Evolutionary conservation across 2,888 invertebrate genomes (phyloP), one percentile per base, ranked within the genome.

Genomic region (Phyto melanocephala): DNA sequence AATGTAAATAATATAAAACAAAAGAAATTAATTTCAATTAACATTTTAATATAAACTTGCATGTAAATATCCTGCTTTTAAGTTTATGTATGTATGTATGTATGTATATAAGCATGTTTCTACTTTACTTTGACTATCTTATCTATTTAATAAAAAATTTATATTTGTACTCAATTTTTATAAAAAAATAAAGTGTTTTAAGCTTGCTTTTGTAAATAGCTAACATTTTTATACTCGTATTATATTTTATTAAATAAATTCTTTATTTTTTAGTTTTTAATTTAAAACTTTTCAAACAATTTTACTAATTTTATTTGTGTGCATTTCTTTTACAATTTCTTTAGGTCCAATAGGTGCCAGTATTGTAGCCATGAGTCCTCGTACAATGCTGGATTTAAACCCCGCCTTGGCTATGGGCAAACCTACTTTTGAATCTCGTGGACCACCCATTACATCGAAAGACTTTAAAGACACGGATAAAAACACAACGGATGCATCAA

Each of bases 321-420:
- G 4, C 62, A 28, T 60, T 58, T 79, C 20, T 62, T n/a, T 76
- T 20, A 65, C 15, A 40, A 42, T 58, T 40, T 58, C 15, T 72
- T 15, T 77, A 91, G 91, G 91, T 90, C 91, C 91, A 33, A 88
- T 91, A 86, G 91, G 91, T 86, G 91, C 91, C 85, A 91, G 91
- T 86, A 91, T 91, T 84, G 90, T 91, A 74, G 91, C 91, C 84
- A 90, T 91, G 88, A 91, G 91, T 88, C 91, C 91, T 79, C 88
- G 91, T 84, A 91, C 90, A 52, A 88, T 91, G 89, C 84, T 91
- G 65, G 91, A 91, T 82, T 84, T 90, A 72, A 91, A 91, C 90
- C 91, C 91, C 81, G 91, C 91, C 68, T 85, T 91, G 87, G 90
- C 90, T 77, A 91, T 91, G 91, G 87, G 88, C 80, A 91, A 91